Base-by-base conservation (phyloP, 2,888 invertebrate genomes). In the Pimpla rufipes region DNA sequence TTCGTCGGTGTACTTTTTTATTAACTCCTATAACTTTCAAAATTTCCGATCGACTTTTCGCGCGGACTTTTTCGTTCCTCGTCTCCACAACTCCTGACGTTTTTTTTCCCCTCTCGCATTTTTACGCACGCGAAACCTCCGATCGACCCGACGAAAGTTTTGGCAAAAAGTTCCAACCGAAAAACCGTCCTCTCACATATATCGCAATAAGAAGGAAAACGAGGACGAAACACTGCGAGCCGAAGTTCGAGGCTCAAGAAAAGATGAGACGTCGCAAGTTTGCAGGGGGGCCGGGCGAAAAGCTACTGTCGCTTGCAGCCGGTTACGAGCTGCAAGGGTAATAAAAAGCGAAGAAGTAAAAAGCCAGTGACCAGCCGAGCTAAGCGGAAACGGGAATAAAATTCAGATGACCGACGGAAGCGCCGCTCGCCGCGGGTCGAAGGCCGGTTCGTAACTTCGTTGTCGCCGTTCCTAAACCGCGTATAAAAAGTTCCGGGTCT, bases 331-430 rank as follows among this genome's bases (percentile, higher is more conserved):
- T 47, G 50, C 1, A 50, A 2, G 10, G 16, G n/a, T 50, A 18
- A 55, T 70, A 70, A 70, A 40, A 70, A 70, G 16, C 11, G 11
- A 37, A 55, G 37, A 35, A 37, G 29, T 45, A 35, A 35, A 50
- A 47, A 47, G 18, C 18, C 7, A 64, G 13, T 52, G 68, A 23
- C 18, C 10, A 50, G 42, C 40, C 18, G n/a, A 18, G 11, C 23
- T n/a, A 40, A 18, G 50, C 16, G 50, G 37, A 52, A 68, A 52
- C 52, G 35, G 37, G 13, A 70, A 70, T 70, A 55, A 70, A 70
- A 70, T 70, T 70, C 18, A 13, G 37, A 29, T 52, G 35, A 18
- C 52, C 13, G 18, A 21, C 52, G 29, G 52, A 35, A 55, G 1
- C 1, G 2, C 68, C 1, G 0, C 52, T 35, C 68, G n/a, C n/a